Base-by-base conservation (phyloP, 2,113 vertebrate genomes). In the Conger conger region DNA sequence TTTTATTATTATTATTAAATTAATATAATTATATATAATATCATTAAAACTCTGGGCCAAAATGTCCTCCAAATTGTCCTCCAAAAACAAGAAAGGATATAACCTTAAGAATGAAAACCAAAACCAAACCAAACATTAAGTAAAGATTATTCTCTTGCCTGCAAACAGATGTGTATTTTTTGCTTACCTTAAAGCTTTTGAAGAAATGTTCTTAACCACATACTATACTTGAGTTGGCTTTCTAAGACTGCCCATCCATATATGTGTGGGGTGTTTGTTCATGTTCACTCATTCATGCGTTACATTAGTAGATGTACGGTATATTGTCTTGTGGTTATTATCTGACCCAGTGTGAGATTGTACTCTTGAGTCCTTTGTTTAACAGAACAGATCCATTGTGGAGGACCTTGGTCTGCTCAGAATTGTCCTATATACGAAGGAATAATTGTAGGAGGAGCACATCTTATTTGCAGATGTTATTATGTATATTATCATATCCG, bases 101-200 rank as follows among this genome's bases (percentile, higher is more conserved):
- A 33, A 1, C 0, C 9, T 30, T 73, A 33, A 73, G n/a, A 73
- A 30, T 30, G 27, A n/a, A 73, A 73, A 63, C 9, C 68, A 73
- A 73, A 63, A 3, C 68, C 23, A 11, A 73, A 73, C 13, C 0
- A 33, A 11, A 7, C 5, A 33, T 50, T 8, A 73, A 73, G 68
- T n/a, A 33, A 30, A 73, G 37, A 79, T 16, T 89, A 68, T 89
- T 93, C 92, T 95, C 93, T 93, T 90, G 92, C 92, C 93, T 95
- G 94, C 94, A 95, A 95, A 95, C 94, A 95, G 94, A 95, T 93
- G 82, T 90, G 90, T 88, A 86, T 27, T 33, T 4, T 38, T 42
- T 79, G 18, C 33, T 16, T 78, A 78, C 7, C 18, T 37, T 78
- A 38, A 5, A 16, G 33, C 37, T 78, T 78, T 78, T 20, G 16